A percentile compares a stretch with the other conserved stretches of the same genome.
Evolutionary conservation across 2,113 vertebrate genomes (phyloP).

Genomic region (Poicephalus meyeri): DNA sequence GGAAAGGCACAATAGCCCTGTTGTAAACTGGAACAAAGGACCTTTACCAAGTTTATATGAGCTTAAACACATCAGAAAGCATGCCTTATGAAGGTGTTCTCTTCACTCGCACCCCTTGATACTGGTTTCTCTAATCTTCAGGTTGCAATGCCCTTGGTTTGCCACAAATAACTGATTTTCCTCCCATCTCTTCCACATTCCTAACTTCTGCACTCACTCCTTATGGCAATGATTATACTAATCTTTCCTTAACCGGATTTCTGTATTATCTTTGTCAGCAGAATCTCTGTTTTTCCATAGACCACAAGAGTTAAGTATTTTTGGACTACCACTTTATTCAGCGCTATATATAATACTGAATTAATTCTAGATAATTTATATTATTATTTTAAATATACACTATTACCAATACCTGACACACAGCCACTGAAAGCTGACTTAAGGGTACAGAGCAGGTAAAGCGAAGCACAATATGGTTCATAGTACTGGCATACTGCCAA

Average conservation of each 20-base stretch:
- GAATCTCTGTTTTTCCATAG: background rate
- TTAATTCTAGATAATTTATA: background rate
- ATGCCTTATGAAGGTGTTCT: background rate
- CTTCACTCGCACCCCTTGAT: background rate
- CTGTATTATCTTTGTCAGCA: background rate
- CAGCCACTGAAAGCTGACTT: background rate
- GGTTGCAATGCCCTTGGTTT: background rate
- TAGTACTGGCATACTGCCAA: conserved; percentile 37
- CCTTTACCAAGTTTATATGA: background rate
- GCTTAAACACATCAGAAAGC: background rate
- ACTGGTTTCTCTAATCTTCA: background rate
- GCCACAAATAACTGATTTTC: background rate
- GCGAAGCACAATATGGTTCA: background rate
- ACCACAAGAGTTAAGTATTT: background rate
- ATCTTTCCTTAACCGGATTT: background rate
- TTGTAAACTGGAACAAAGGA: background rate
- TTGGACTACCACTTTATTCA: background rate
- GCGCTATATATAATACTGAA: background rate
- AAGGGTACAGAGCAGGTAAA: background rate
- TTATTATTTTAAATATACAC: background rate
- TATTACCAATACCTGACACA: background rate
- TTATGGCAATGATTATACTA: background rate
- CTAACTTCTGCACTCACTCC: background rate
- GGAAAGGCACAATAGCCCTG: background rate
- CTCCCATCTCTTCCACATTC: background rate